These are phyloP conservation scores for Crossocerus cetratus DNA, from an alignment of 2,888 invertebrate genomes.

Conservation along the genomic window DNA sequence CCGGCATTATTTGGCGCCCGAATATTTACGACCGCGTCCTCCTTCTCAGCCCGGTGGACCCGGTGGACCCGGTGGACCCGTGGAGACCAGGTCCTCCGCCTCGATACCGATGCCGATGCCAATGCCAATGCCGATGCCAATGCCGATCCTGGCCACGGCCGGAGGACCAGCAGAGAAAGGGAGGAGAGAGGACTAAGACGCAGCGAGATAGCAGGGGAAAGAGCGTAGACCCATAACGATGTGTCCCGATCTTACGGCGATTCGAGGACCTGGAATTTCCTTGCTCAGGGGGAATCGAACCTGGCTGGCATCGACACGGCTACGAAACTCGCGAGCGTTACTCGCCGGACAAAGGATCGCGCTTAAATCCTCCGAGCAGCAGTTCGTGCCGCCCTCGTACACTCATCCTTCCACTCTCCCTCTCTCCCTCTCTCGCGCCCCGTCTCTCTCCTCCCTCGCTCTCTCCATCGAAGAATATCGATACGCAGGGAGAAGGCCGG, in stretches of 20 bases:
- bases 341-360: conserved; percentile 57
- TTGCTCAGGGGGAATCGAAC: conserved; percentile 47
- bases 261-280: conserved; percentile 70
- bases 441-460: conserved; percentile 3
- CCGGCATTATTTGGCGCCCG: conserved; percentile 74
- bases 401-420: background rate
- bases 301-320: conserved; percentile 38
- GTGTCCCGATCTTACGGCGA: conserved; percentile 70
- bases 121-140: conserved; percentile 47
- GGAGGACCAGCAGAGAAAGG: conserved; percentile 1
- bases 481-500: conserved; percentile 8
- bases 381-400: conserved; percentile 24
- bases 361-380: conserved; percentile 46
- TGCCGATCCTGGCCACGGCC: conserved; percentile 29
- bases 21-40: conserved; percentile 74
- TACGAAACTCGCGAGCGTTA: conserved; percentile 56
- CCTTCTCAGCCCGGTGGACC: conserved; percentile 35
- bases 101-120: conserved; percentile 56
- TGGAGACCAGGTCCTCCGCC: conserved; percentile 51
- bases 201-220: conserved; percentile 37
- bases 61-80: conserved; percentile 14
- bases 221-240: conserved; percentile 71
- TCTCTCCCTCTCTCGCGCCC: too few species aligned
- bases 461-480: conserved; percentile 27
- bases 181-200: conserved; percentile 5